phyloP scores from a whole-genome alignment of 2,888 invertebrate species.

The Yponomeuta evonymella region DNA sequence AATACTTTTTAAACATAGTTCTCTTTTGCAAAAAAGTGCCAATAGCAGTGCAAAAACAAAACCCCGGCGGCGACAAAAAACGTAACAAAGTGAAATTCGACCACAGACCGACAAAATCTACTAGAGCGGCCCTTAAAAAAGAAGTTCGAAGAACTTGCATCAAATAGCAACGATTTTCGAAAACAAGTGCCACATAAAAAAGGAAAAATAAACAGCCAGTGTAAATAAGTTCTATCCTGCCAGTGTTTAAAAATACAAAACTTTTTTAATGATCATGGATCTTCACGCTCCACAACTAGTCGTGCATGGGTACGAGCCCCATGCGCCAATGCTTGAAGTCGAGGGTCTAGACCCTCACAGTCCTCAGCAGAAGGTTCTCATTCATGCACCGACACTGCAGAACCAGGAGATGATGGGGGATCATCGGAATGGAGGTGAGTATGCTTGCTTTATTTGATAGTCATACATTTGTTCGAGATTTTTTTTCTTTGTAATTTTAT shows the following conservation, averaged over 20 bases:
- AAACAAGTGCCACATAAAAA: conserved; percentile 5
- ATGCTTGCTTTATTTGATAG: conserved; percentile 13
- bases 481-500: too few relatives aligned
- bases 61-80: conserved; percentile 22
- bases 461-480: too few relatives aligned
- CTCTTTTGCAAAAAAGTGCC: conserved; percentile 35
- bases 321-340: conserved; percentile 64
- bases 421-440: conserved; percentile 66
- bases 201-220: conserved; percentile 4
- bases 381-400: conserved; percentile 63
- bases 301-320: conserved; percentile 67
- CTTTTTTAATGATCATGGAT: conserved; percentile 46
- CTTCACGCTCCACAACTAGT: conserved; percentile 64
- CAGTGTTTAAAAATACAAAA: background rate
- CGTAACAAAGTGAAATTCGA: conserved; percentile 16
- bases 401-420: conserved; percentile 64
- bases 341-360: conserved; percentile 68
- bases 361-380: conserved; percentile 68
- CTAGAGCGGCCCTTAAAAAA: background rate
- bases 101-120: conserved; percentile 25
- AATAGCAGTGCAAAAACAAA: conserved; percentile 38
- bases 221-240: background rate
- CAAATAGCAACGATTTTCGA: conserved; percentile 23
- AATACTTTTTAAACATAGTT: conserved; percentile 28
- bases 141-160: conserved; percentile 27